Evolutionary conservation across 2,797 vertebrate genomes (phyloP).

Genomic region (Otolemur crassicaudatus): DNA sequence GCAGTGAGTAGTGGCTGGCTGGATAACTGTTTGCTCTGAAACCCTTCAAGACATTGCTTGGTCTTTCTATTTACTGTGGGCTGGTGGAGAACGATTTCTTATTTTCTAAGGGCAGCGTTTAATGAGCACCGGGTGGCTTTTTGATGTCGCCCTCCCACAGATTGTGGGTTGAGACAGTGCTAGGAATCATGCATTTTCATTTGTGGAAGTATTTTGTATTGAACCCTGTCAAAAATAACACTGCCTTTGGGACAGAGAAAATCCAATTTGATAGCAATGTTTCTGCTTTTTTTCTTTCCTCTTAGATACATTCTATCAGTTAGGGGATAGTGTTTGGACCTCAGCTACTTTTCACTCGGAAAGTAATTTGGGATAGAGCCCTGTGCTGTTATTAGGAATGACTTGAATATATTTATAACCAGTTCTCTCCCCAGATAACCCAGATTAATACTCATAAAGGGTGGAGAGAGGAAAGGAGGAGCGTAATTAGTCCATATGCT

Average conservation of each 20-base stretch:
- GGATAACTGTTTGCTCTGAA: slow-evolving; percentile 61
- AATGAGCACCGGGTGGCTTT: slow-evolving; percentile 67
- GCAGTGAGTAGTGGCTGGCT: neutral
- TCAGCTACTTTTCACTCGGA: slow-evolving; percentile 55
- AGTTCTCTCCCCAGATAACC: slow-evolving; percentile 8
- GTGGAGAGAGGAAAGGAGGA: neutral
- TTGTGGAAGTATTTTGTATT: slow-evolving; percentile 70
- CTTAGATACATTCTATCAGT: slow-evolving; percentile 37
- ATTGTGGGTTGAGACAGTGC: slow-evolving; percentile 26
- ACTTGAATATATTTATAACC: slow-evolving; percentile 39
- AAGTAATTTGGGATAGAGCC: slow-evolving; percentile 55
- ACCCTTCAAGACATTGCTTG: slow-evolving; percentile 44
- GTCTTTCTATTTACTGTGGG: slow-evolving; percentile 57
- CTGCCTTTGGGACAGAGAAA: slow-evolving; percentile 72
- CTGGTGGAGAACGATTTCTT: slow-evolving; percentile 1
- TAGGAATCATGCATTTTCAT: slow-evolving; percentile 75
- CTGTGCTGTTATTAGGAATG: slow-evolving; percentile 8
- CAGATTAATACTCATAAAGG: neutral
- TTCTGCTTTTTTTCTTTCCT: slow-evolving; percentile 24
- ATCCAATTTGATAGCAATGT: slow-evolving; percentile 74
- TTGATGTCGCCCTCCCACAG: slow-evolving; percentile 49
- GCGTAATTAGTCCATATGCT: neutral
- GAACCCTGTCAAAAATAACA: slow-evolving; percentile 74
- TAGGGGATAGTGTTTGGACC: neutral
- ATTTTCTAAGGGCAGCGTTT: slow-evolving; percentile 69